phyloP scores from a whole-genome alignment of 1,140 invertebrate genomes.

The Penaeus chinensis region DNA sequence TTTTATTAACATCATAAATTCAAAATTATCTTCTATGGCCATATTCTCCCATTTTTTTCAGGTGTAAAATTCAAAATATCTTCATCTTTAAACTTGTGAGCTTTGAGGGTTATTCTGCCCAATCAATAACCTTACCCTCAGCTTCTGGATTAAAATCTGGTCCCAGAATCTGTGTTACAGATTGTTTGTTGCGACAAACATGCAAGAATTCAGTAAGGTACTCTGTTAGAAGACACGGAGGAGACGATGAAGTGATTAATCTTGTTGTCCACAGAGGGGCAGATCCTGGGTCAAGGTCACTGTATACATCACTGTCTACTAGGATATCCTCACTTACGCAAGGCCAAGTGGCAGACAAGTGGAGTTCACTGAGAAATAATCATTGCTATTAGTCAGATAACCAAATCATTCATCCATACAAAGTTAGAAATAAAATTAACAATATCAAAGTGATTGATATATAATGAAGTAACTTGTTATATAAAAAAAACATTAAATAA shows the following conservation, averaged over 20 bases:
- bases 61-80: background rate
- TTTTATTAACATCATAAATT: no score
- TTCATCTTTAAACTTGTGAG: background rate
- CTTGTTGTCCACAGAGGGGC: constrained; percentile 81
- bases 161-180: constrained; percentile 68
- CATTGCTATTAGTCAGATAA: no score
- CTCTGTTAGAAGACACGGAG: constrained; percentile 68
- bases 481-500: no score
- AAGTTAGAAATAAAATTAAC: no score
- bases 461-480: no score
- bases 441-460: no score
- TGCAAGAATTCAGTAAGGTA: constrained; percentile 68
- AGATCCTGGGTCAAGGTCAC: constrained; percentile 86
- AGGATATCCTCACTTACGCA: constrained; percentile 86
- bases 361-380: constrained; percentile 74
- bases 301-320: constrained; percentile 87
- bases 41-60: no score
- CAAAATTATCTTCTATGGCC: no score
- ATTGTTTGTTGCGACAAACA: constrained; percentile 67
- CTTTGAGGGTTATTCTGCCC: no score
- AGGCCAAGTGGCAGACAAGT: constrained; percentile 89
- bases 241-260: constrained; percentile 68
- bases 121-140: constrained; percentile 64
- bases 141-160: constrained; percentile 62
- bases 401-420: no score